phyloP scores from a whole-genome alignment of 2,888 invertebrate species.

The Germaria angustata region DNA sequence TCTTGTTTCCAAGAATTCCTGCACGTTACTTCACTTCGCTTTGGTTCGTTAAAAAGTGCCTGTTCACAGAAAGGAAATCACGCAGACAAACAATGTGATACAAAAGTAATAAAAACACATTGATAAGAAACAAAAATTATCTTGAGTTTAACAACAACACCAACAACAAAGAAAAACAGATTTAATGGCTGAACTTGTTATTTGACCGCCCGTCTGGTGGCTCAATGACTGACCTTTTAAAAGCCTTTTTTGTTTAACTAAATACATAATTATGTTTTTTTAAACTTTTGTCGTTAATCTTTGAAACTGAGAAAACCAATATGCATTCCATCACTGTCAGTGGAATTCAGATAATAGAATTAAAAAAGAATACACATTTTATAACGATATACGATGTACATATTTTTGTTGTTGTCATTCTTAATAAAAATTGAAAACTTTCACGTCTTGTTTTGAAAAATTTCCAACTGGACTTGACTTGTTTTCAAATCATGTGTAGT shows the following conservation, averaged over 20 bases:
- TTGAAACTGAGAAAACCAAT: neutral
- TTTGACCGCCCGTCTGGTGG: constrained; percentile 14
- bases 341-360: neutral
- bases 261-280: neutral
- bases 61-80: constrained; percentile 58
- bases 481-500: neutral
- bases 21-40: constrained; percentile 30
- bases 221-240: constrained; percentile 23
- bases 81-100: constrained; percentile 51
- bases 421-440: neutral
- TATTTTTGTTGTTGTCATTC: too few species aligned
- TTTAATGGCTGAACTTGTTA: constrained; percentile 39
- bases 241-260: neutral
- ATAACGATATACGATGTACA: too few species aligned
- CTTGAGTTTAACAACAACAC: neutral
- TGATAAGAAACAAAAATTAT: neutral
- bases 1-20: constrained; percentile 78
- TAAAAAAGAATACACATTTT: neutral
- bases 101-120: constrained; percentile 29
- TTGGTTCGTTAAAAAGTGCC: constrained; percentile 36
- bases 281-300: constrained; percentile 2
- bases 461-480: neutral
- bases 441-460: too few species aligned
- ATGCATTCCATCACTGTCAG: neutral
- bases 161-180: neutral